A percentile compares a stretch with the other conserved stretches of the same genome.
Evolutionary conservation across 2,113 vertebrate genomes (phyloP).

Genomic region (Lophotis ruficrista): DNA sequence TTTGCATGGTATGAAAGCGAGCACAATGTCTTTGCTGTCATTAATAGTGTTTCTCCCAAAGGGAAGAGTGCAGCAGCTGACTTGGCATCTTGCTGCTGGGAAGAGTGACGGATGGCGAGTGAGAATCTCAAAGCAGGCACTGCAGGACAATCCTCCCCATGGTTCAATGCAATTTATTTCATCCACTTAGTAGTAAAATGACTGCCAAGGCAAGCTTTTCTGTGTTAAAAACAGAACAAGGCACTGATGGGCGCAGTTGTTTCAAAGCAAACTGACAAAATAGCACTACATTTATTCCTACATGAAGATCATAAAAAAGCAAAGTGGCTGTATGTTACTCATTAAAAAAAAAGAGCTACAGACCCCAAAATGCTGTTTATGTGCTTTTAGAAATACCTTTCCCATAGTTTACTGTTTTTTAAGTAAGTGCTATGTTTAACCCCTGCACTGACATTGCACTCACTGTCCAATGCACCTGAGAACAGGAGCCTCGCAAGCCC

Average conservation of each 20-base stretch:
- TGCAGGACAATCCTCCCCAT: background rate
- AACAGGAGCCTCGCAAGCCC: background rate
- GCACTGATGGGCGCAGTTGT: background rate
- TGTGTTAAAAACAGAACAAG: background rate
- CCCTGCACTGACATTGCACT: background rate
- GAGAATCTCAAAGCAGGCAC: background rate
- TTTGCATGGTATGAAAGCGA: background rate
- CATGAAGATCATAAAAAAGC: background rate
- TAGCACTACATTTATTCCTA: background rate
- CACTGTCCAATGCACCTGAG: background rate
- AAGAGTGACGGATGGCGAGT: background rate
- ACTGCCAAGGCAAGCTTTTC: background rate
- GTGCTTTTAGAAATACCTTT: background rate
- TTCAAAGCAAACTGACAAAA: background rate
- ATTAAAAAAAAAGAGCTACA: background rate
- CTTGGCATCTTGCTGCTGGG: background rate
- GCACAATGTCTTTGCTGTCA: rapidly evolving
- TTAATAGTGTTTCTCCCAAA: background rate
- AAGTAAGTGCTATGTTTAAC: background rate
- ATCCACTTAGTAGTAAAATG: background rate
- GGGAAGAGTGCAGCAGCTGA: background rate
- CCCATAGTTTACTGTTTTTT: background rate
- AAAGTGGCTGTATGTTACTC: background rate
- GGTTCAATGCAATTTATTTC: background rate
- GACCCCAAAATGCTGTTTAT: background rate